phyloP scores from a whole-genome alignment of 2,113 vertebrate species.

The Poecile atricapillus region DNA sequence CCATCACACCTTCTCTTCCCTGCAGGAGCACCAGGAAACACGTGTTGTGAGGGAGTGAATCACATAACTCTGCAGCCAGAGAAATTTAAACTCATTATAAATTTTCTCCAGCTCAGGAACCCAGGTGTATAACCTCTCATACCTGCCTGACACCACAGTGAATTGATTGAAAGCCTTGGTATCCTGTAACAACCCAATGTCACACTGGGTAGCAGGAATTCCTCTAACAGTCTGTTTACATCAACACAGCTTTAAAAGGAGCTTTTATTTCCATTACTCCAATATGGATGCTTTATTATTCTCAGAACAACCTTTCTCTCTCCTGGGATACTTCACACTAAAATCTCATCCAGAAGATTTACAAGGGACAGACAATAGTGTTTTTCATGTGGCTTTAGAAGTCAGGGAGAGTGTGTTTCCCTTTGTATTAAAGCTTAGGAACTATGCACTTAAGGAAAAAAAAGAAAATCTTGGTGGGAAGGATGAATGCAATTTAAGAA shows the following conservation, averaged over 20 bases:
- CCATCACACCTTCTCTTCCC: background rate
- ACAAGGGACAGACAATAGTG: conserved; percentile 22
- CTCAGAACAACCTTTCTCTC: conserved; percentile 4
- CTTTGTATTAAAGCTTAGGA: conserved; percentile 21
- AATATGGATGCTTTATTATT: conserved; percentile 7
- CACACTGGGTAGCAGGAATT: background rate
- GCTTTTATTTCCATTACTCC: conserved; percentile 8
- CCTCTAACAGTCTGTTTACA: background rate
- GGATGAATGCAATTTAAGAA: conserved; percentile 15
- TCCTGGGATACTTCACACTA: conserved; percentile 44
- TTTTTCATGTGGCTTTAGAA: conserved; percentile 39
- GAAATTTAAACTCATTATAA: background rate
- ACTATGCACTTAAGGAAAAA: background rate
- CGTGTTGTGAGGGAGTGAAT: rapidly evolving
- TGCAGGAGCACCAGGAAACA: background rate
- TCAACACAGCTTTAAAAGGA: conserved; percentile 7
- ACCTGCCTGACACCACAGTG: background rate
- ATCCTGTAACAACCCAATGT: background rate
- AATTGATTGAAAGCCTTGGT: background rate
- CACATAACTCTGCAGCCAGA: background rate
- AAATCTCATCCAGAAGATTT: conserved; percentile 55
- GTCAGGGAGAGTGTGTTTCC: conserved; percentile 27
- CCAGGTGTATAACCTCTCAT: background rate
- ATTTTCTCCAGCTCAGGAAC: background rate
- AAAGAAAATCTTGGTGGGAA: background rate